A percentile compares a stretch with the other conserved stretches of the same genome.
These are phyloP conservation scores for Tetragonula carbonaria DNA, from an alignment of 2,888 invertebrate species.

Conservation along the genomic window DNA sequence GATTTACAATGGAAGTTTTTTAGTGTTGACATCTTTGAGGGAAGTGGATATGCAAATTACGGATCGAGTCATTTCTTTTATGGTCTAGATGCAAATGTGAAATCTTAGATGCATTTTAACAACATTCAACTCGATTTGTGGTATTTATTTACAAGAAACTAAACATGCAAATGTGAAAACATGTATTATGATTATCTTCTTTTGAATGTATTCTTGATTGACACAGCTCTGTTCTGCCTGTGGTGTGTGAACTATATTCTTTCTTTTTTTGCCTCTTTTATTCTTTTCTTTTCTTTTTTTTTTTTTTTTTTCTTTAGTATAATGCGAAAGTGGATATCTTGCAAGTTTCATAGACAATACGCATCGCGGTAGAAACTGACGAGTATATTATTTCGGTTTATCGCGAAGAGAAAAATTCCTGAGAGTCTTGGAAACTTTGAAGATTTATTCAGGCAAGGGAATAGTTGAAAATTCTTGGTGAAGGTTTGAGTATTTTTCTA, in stretches of 20 bases:
- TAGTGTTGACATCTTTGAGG: conserved; percentile 32
- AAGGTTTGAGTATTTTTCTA: not conserved
- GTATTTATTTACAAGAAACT: conserved; percentile 6
- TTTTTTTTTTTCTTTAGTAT: not conserved
- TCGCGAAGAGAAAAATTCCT: not conserved
- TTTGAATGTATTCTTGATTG: not conserved
- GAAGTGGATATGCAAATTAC: not conserved
- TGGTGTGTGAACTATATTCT: conserved; percentile 14
- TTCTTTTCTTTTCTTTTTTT: not conserved
- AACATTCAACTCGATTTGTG: conserved; percentile 9
- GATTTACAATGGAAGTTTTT: conserved; percentile 65
- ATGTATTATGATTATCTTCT: not conserved
- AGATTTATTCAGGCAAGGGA: not conserved
- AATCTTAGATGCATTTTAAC: not conserved
- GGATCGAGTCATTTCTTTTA: not conserved
- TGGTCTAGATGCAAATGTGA: no score
- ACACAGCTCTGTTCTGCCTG: not conserved
- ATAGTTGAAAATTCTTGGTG: not conserved
- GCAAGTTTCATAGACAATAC: not conserved
- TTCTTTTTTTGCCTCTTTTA: not conserved
- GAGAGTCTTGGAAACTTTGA: conserved; percentile 13
- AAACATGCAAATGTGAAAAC: conserved; percentile 2
- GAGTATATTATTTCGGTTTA: not conserved
- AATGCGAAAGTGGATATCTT: not conserved
- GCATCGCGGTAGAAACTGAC: not conserved